These are phyloP conservation scores for Thereva unica DNA, from an alignment of 2,888 invertebrate species.

Conservation along the genomic window DNA sequence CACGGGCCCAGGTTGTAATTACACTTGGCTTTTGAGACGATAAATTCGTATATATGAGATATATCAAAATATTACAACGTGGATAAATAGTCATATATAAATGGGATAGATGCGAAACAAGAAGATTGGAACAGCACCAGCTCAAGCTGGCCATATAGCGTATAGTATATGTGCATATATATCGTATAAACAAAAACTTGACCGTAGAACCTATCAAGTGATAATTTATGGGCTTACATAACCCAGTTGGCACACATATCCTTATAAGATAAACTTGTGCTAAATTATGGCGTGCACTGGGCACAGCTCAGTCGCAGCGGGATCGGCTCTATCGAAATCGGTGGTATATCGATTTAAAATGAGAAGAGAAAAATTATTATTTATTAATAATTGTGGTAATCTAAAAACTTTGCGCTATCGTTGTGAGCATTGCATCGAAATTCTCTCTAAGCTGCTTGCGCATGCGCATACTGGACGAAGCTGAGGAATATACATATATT, in stretches of 20 bases:
- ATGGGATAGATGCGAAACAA: too few species aligned
- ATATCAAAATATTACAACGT: conserved; percentile 15
- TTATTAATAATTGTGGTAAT: conserved; percentile 17
- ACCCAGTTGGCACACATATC: conserved; percentile 24
- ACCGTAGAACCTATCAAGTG: conserved; percentile 3
- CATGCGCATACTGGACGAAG: too few species aligned
- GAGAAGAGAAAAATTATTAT: neutral
- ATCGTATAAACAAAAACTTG: neutral
- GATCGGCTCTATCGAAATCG: neutral
- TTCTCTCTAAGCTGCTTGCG: too few species aligned
- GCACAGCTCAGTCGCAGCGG: too few species aligned
- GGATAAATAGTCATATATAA: conserved; percentile 14
- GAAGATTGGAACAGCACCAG: too few species aligned
- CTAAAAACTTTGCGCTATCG: neutral
- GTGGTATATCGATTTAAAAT: neutral
- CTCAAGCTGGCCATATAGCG: too few species aligned
- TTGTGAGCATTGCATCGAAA: too few species aligned
- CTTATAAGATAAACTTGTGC: conserved; percentile 22
- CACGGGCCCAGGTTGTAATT: conserved; percentile 8
- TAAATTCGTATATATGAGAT: neutral
- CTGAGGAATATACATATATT: too few species aligned
- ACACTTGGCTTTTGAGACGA: neutral
- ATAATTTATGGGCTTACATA: conserved; percentile 25
- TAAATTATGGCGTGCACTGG: conserved; percentile 13
- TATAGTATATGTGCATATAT: too few species aligned